Evolutionary conservation across 2,888 invertebrate genomes (phyloP), one percentile per base, ranked within the genome.

Genomic region (Drosophila acutilabella): DNA sequence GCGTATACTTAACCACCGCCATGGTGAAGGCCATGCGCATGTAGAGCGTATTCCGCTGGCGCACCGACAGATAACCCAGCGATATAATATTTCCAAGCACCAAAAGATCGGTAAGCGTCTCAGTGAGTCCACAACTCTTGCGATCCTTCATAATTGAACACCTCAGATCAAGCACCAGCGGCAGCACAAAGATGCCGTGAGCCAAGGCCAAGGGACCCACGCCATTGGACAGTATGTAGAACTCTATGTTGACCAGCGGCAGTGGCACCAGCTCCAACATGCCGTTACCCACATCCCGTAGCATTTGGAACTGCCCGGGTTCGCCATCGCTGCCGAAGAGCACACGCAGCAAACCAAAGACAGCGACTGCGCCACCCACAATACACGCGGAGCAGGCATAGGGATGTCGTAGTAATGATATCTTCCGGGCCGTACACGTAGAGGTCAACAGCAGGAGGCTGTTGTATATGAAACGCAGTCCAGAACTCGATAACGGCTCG

Each of bases 81-180:
- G 90, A 91, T 0, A 89, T 61, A 14, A 90, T 81, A 30, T 91
- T 90, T 8, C 81, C 90, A 57, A 90, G 48, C 13, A 77, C 47
- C 4, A 79, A 80, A 0, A 90, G 82, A 74, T 90, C 83, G 0
- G 69, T 65, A 6, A 79, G 14, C 7, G 81, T 74, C 0, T 86
- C 74, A 16, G 64, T 73, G 0, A 65, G 10, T 4, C 71, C 66
- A 10, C 89, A 89, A 6, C 80, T 52, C 1, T 53, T 62, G 2
- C 67, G 74, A 4, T 70, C 60, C 41, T 78, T 78, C 0, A 73
- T 10, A 4, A 86, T 8, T 23, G 76, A 75, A 0, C 80, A 81
- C 0, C 61, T 26, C 13, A 90, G 20, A 18, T 90, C 90, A 20
- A 82, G 75, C 1, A 69, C n/a, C 59, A 91, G 41, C 0, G 91